Conservation (phyloP, 2,797 vertebrate species). For the Lutjanus campechanus region DNA sequence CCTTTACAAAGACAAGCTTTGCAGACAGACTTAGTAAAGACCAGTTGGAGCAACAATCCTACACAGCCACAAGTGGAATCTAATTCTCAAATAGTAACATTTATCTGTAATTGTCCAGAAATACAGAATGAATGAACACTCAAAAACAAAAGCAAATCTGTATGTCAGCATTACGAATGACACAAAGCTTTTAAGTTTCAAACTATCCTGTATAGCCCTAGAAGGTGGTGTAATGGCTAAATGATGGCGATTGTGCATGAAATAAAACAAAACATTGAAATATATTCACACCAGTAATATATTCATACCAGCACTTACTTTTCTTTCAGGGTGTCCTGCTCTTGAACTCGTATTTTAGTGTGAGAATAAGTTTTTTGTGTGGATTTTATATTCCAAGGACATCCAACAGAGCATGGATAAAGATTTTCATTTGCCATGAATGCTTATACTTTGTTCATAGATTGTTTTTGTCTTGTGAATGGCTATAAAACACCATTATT, state of each 20-base stretch:
- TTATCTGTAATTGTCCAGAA: too few relatives aligned
- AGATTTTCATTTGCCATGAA: conserved; percentile 16
- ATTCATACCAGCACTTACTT: background rate
- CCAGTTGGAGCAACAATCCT: too few relatives aligned
- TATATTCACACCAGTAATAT: conserved; percentile 7
- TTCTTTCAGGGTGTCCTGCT: conserved; percentile 11
- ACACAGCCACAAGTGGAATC: too few relatives aligned
- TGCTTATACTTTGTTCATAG: conserved; percentile 2
- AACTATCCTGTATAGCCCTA: too few relatives aligned
- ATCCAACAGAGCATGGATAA: conserved; percentile 28
- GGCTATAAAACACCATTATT: conserved; percentile 10
- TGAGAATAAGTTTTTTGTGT: background rate
- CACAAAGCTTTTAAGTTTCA: too few relatives aligned
- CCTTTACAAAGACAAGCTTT: too few relatives aligned
- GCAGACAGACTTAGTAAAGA: too few relatives aligned
- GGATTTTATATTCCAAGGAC: background rate
- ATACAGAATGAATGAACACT: too few relatives aligned
- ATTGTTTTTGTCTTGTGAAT: background rate
- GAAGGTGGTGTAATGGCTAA: background rate
- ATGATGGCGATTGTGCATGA: background rate
- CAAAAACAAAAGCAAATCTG: too few relatives aligned
- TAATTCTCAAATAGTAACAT: too few relatives aligned
- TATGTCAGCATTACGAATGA: too few relatives aligned
- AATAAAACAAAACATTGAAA: conserved; percentile 7
- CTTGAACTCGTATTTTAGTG: background rate